Percentiles rank a stretch among this genome's conserved stretches.
These are phyloP conservation scores for Drosophila bunnanda DNA, from an alignment of 2,888 invertebrate species.

Conservation along the genomic window DNA sequence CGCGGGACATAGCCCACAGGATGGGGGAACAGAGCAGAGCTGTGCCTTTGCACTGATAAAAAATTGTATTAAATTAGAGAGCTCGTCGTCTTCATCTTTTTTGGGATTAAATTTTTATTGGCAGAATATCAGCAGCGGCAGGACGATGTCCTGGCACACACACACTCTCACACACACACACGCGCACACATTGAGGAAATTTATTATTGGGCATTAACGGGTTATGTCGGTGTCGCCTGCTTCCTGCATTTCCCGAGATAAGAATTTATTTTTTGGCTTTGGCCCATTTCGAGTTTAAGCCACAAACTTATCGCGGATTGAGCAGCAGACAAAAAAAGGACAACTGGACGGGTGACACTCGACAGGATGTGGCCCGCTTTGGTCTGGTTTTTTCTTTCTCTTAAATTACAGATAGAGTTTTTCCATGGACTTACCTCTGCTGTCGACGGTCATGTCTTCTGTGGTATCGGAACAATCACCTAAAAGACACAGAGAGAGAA, in stretches of 20 bases:
- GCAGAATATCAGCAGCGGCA: conserved; percentile 65
- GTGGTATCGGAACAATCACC: conserved; percentile 85
- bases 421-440: conserved; percentile 80
- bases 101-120: conserved; percentile 80
- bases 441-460: conserved; percentile 85
- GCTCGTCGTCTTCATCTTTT: conserved; percentile 31
- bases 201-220: conserved; percentile 76
- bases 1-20: conserved; percentile 49
- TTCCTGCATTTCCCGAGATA: conserved; percentile 39
- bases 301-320: conserved; percentile 44
- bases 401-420: conserved; percentile 1
- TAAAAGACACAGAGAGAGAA: conserved; percentile 68
- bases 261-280: conserved; percentile 43
- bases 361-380: conserved; percentile 7
- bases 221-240: conserved; percentile 55
- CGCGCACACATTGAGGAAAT: conserved; percentile 47
- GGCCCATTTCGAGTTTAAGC: conserved; percentile 42
- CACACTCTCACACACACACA: background rate
- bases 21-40: conserved; percentile 16
- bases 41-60: conserved; percentile 58
- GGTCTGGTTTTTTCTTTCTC: background rate
- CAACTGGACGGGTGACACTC: conserved; percentile 8
- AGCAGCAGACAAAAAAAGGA: conserved; percentile 29
- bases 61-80: conserved; percentile 69
- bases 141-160: conserved; percentile 11